These are phyloP conservation scores for Loxodonta africana DNA, from an alignment of 2,113 vertebrate species.

Conservation along the genomic window DNA sequence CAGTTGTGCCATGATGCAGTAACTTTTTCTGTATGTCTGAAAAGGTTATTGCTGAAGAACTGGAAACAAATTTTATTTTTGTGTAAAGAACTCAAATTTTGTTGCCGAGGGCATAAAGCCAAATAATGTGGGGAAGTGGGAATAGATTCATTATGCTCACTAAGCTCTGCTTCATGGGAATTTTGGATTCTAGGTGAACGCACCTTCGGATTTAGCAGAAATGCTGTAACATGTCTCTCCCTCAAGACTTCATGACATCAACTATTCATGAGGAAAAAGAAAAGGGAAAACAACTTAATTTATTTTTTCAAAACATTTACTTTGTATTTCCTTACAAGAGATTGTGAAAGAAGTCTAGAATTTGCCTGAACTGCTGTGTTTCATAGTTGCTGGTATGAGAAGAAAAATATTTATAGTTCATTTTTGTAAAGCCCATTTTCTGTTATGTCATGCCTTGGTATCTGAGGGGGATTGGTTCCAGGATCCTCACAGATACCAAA, in stretches of 20 bases:
- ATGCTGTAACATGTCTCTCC: background rate
- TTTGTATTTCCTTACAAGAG: slow-evolving; percentile 45
- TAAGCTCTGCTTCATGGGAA: background rate
- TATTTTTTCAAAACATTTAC: slow-evolving; percentile 69
- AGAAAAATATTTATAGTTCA: slow-evolving; percentile 77
- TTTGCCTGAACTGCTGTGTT: slow-evolving; percentile 73
- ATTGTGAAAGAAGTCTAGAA: slow-evolving; percentile 73
- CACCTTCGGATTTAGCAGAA: slow-evolving; percentile 38
- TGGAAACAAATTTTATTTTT: slow-evolving; percentile 56
- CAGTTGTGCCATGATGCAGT: background rate
- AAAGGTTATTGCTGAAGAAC: slow-evolving; percentile 23
- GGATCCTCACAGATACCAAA: too few species aligned
- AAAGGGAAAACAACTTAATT: slow-evolving; percentile 55
- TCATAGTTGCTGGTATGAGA: slow-evolving; percentile 46
- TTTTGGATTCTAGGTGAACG: background rate
- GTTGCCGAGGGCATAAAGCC: background rate
- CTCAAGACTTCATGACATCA: slow-evolving; percentile 31
- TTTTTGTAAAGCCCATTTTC: slow-evolving; percentile 83
- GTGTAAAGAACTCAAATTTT: slow-evolving; percentile 39
- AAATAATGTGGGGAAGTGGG: slow-evolving; percentile 43
- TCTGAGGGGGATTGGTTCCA: too few species aligned
- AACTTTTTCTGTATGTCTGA: slow-evolving; percentile 56
- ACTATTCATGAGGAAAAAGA: background rate
- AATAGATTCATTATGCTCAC: background rate
- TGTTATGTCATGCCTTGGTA: slow-evolving; percentile 18